phyloP scores from a whole-genome alignment of 2,888 invertebrate genomes.

The Scrobipalpa costella region DNA sequence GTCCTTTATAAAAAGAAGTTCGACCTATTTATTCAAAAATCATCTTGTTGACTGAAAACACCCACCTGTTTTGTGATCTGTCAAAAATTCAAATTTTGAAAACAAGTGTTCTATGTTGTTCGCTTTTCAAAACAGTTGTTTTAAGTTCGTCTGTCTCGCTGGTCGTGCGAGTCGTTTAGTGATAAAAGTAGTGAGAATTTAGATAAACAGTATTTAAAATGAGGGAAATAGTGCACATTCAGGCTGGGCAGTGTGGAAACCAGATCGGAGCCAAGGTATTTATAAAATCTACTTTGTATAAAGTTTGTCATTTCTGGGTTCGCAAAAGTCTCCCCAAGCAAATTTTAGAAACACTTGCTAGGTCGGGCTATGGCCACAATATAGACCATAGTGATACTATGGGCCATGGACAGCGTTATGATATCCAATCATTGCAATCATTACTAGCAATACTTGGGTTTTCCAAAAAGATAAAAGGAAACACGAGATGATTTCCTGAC shows the following conservation, averaged over 20 bases:
- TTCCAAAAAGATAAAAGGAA: too few relatives aligned
- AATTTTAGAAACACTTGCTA: too few relatives aligned
- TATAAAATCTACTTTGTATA: not conserved
- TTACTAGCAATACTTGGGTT: too few relatives aligned
- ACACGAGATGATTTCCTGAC: too few relatives aligned
- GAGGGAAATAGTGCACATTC: constrained; percentile 91
- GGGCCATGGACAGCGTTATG: too few relatives aligned
- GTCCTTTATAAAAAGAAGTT: too few relatives aligned
- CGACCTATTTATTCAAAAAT: too few relatives aligned
- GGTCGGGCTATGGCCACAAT: too few relatives aligned
- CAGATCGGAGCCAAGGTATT: constrained; percentile 76
- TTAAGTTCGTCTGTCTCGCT: constrained; percentile 56
- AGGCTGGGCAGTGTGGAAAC: constrained; percentile 89
- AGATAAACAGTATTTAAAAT: constrained; percentile 62
- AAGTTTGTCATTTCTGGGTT: too few relatives aligned
- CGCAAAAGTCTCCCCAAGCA: too few relatives aligned
- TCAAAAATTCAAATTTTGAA: constrained; percentile 19
- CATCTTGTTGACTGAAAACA: not conserved
- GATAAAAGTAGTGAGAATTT: not conserved
- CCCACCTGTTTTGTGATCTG: not conserved
- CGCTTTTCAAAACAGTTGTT: constrained; percentile 41
- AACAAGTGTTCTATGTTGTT: not conserved
- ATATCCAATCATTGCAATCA: too few relatives aligned
- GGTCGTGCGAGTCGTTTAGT: constrained; percentile 46
- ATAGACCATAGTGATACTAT: too few relatives aligned